Evolutionary conservation across 2,888 invertebrate species (phyloP), one percentile per base, ranked within the genome.

Genomic region (Prosopocoilus inquinatus): DNA sequence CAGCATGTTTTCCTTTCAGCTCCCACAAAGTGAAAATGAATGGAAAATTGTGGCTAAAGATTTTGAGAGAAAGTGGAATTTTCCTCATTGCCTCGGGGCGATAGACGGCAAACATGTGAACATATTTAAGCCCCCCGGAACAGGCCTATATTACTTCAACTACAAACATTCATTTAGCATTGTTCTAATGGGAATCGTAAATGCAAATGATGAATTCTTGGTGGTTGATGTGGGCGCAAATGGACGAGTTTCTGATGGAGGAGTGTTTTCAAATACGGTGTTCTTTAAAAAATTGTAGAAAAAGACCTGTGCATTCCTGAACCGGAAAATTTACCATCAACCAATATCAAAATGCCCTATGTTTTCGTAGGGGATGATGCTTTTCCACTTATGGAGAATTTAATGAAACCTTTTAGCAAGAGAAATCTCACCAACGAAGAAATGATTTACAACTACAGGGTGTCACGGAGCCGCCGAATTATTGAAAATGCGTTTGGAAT

Each of bases 21-120:
- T 51, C 34, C 45, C 51, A 34, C 11, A 33, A 9, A 51, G 28
- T 45, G 51, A 44, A 44, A 15, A 44, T 16, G 44, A 51, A 33
- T 59, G 62, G 62, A 15, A 48, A 35, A 36, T 54, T 44, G 41
- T 61, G 9, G 55, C 59, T 16, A 33, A 48, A 32, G 46, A 54
- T 34, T 63, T 63, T 52, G 53, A 61, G 49, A 11, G 13, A 9
- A 57, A 39, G 38, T 64, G 63, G 57, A 50, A 62, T 9, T 64
- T 62, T 51, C 61, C 61, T 53, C 57, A 64, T 58, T 62, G 57
- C 50, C 47, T 64, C 12, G 64, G 63, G n/a, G 45, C 57, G 9
- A 50, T 63, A n/a, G 63, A 62, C 45, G 60, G 64, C n/a, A 65
- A 65, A 51, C 65, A 65, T 47, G 43, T 64, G n/a, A 32, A 11